Evolutionary conservation across 1,140 invertebrate species (phyloP).

Genomic region (Diorhabda carinulata): DNA sequence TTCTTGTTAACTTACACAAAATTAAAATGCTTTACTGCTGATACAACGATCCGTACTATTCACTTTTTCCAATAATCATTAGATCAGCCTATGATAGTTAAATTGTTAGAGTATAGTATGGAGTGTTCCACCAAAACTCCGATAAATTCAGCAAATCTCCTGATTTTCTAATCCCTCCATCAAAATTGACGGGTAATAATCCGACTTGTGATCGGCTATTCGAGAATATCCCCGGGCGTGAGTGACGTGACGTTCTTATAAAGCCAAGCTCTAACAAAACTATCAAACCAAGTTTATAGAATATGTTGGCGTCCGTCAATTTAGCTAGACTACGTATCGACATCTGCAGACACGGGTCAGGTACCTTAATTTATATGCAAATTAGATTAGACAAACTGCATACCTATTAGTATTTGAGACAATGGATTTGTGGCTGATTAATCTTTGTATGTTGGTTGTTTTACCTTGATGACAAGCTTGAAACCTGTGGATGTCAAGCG

Average conservation of each 20-base stretch:
- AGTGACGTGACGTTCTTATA: background rate
- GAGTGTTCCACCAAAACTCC: background rate
- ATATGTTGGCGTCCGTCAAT: background rate
- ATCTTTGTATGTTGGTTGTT: constrained; percentile 2
- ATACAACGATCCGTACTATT: too few relatives aligned
- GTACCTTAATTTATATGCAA: constrained; percentile 2
- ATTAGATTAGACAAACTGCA: background rate
- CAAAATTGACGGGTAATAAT: background rate
- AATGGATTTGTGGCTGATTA: constrained; percentile 2
- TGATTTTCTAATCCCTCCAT: background rate
- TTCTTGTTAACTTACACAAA: too few relatives aligned
- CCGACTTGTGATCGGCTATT: background rate
- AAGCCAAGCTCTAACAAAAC: background rate
- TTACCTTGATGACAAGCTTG: background rate
- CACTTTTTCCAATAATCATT: too few relatives aligned
- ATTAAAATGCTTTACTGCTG: too few relatives aligned
- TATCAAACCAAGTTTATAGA: background rate
- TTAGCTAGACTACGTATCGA: background rate
- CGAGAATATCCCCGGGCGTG: background rate
- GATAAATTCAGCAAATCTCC: background rate
- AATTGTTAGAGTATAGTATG: too few relatives aligned
- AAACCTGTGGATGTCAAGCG: background rate
- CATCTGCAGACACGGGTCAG: constrained; percentile 1
- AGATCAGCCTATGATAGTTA: too few relatives aligned
- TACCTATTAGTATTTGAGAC: constrained; percentile 2